Evolutionary conservation across 2,797 vertebrate species (phyloP).

Genomic region (Picus viridis): DNA sequence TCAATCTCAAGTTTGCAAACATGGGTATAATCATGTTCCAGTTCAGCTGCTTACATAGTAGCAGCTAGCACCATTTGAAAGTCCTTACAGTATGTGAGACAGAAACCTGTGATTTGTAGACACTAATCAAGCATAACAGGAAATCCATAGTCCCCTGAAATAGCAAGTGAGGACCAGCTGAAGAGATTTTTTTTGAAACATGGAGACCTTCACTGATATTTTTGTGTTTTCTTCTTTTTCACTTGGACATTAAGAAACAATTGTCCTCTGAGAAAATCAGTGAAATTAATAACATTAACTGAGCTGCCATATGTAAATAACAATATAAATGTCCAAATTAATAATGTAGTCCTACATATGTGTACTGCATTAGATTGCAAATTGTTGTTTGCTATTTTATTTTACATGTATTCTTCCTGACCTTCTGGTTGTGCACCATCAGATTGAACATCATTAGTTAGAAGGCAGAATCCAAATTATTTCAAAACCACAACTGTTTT

Average conservation of each 20-base stretch:
- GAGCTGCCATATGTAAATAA: background rate
- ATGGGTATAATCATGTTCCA: too few relatives aligned
- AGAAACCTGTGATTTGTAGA: background rate
- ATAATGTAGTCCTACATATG: background rate
- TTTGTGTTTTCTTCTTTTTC: background rate
- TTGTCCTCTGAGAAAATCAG: background rate
- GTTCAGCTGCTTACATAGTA: too few relatives aligned
- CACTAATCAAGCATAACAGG: background rate
- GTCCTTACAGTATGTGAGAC: too few relatives aligned
- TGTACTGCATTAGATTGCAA: background rate
- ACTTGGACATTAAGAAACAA: accelerated
- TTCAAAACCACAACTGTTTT: background rate
- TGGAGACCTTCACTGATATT: background rate
- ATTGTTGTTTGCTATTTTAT: background rate
- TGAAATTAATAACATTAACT: background rate
- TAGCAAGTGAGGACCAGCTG: background rate
- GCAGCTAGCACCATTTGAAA: too few relatives aligned
- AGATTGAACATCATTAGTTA: background rate
- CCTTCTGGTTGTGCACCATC: background rate
- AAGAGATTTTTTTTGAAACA: background rate
- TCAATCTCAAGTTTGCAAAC: too few relatives aligned
- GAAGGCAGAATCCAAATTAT: background rate
- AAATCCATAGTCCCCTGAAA: background rate
- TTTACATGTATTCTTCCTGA: background rate
- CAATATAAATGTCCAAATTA: background rate